Base-by-base conservation (phyloP, 2,113 vertebrate genomes). In the Martes martes region DNA sequence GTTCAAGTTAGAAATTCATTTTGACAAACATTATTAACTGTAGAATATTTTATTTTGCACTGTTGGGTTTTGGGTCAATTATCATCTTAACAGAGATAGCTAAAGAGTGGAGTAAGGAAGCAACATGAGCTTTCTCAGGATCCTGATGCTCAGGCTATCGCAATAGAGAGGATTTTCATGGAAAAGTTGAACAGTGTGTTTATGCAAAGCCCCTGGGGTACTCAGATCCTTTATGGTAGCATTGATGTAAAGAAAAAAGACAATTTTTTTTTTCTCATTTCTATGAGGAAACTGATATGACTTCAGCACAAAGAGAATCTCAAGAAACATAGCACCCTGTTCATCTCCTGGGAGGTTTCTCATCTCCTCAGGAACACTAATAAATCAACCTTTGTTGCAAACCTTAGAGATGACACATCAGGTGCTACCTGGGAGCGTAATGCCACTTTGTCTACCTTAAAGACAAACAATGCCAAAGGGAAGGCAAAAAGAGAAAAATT, bases 241-340 rank as follows among this genome's bases (percentile, higher is more conserved):
- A 8, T 0, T 11, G 21, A 59, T n/a, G 6, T 1, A 7, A 11
- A n/a, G 26, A 4, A 24, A 73, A 94, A 19, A 67, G 36, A 18
- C 4, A 67, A 33, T 23, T 36, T 65, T 55, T 50, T 39, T 36
- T 52, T 65, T 47, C 15, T 6, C 18, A 61, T 65, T 67, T 74
- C 21, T 36, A 7, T 14, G 13, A 52, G n/a, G 79, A 76, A 61
- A 67, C 6, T 10, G 16, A 1, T 8, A 13, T 1, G 28, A 1
- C 15, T 26, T 55, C 31, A 3, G 50, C 19, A 50, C n/a, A 69
- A 45, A 5, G 47, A 71, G n/a, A 26, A 2, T n/a, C 21, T 84
- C 26, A 88, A 19, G 47, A 47, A 50, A 39, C 19, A 2, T 0
- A 8, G 6, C 4, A 19, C 8, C 4, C 16, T 7, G 1, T 4